Evolutionary conservation across 1,140 invertebrate species (phyloP).

Genomic region (Psilanteris sp.): DNA sequence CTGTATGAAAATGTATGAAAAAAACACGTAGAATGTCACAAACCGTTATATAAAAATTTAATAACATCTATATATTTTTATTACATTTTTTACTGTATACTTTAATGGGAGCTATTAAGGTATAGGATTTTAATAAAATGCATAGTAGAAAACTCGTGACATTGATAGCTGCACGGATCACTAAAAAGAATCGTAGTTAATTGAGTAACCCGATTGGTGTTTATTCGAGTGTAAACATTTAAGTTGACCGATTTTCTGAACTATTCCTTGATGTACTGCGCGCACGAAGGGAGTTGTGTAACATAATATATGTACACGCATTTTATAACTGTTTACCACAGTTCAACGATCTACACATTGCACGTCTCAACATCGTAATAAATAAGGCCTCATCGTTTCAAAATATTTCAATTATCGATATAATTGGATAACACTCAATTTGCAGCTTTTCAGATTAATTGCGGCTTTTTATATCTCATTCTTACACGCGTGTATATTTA

Average conservation of each 20-base stretch:
- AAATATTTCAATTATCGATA: conserved; percentile 57
- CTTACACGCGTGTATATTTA: too few relatives aligned
- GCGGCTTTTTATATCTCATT: background rate
- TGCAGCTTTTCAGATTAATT: conserved; percentile 7
- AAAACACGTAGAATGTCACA: too few relatives aligned
- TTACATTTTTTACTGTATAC: too few relatives aligned
- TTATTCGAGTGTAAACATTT: conserved; percentile 55
- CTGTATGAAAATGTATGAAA: too few relatives aligned
- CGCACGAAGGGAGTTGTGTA: conserved; percentile 32
- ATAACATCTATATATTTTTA: too few relatives aligned
- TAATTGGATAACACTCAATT: conserved; percentile 20
- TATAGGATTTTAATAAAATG: conserved; percentile 16
- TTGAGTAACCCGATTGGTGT: conserved; percentile 23
- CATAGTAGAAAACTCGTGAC: conserved; percentile 7
- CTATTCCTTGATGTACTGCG: conserved; percentile 32
- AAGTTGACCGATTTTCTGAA: conserved; percentile 58
- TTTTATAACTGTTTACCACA: conserved; percentile 62
- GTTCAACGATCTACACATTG: conserved; percentile 59
- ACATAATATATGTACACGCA: conserved; percentile 57
- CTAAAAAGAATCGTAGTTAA: conserved; percentile 17
- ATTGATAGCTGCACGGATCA: conserved; percentile 13
- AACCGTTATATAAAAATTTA: too few relatives aligned
- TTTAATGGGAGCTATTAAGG: too few relatives aligned
- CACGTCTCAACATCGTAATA: conserved; percentile 40
- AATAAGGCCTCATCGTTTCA: conserved; percentile 29